Evolutionary conservation across 2,888 invertebrate species (phyloP), one percentile per base, ranked within the genome.

Genomic region (Selenia dentaria): DNA sequence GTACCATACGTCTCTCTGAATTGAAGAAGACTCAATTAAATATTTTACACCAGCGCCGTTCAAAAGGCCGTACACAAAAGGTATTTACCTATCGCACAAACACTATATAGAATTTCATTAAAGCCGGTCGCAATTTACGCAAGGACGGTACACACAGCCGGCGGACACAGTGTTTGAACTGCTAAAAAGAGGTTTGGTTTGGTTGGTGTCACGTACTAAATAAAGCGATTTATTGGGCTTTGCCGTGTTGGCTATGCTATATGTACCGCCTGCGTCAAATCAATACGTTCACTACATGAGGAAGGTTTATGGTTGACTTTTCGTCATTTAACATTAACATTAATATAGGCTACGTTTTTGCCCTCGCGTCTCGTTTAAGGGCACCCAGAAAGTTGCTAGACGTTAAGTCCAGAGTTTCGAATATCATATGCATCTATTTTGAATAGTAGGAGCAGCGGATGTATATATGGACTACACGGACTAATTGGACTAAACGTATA

Each of bases 41-140:
- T 38, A 48, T 48, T 48, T 37, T 28, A 46, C 36, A 22, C 20
- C 31, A 31, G 24, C 26, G 20, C 32, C 33, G 47, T 34, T 42
- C 37, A 48, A 48, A 48, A 42, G 41, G 37, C 33, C 28, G 33
- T 36, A 41, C 32, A 46, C 47, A 47, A 42, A 48, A 48, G 47
- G 43, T 49, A 49, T 39, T 39, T 49, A 51, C 47, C 42, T 37
- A 54, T 41, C 36, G 41, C 38, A 39, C 45, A 39, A 49, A 48
- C 54, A 44, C 45, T 50, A 45, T 54, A 59, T 52, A 59, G 56
- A 62, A 62, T 54, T 57, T 59, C 59, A 62, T 62, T 62, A 62
- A 59, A 62, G 47, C 54, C 47, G 25, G 49, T 45, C 54, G 48
- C 54, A 55, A 58, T 62, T 57, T 58, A 59, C 59, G 48, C 41